These are phyloP conservation scores for Semaprochilodus insignis DNA, from an alignment of 2,797 vertebrate species.

Conservation along the genomic window DNA sequence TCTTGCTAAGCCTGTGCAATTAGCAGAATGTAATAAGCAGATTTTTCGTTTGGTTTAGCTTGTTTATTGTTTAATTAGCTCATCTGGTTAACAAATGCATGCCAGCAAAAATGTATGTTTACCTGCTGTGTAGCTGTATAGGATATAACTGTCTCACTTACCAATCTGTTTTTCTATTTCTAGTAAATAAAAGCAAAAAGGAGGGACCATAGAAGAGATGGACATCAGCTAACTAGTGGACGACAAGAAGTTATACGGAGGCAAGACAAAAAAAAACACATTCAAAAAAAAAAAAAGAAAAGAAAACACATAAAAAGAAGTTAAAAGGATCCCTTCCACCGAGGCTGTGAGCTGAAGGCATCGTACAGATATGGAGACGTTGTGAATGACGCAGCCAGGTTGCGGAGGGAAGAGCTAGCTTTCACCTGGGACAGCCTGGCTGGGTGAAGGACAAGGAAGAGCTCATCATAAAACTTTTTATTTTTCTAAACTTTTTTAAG, in stretches of 20 bases:
- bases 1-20: constrained; percentile 35
- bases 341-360: constrained; percentile 68
- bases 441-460: constrained; percentile 70
- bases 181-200: constrained; percentile 78
- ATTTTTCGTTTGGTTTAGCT: constrained; percentile 45
- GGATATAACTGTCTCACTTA: constrained; percentile 56
- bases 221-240: constrained; percentile 72
- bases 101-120: background rate
- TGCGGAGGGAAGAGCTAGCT: constrained; percentile 59
- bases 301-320: constrained; percentile 66
- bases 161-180: constrained; percentile 70
- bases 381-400: constrained; percentile 67
- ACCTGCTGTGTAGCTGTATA: background rate
- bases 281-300: constrained; percentile 42
- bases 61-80: constrained; percentile 45
- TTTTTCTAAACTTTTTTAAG: constrained; percentile 84
- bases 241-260: constrained; percentile 63
- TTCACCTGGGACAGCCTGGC: constrained; percentile 71
- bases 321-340: constrained; percentile 68
- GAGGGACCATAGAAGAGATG: constrained; percentile 69
- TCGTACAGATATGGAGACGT: constrained; percentile 61
- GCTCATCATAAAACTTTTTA: constrained; percentile 82
- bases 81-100: constrained; percentile 26
- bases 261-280: constrained; percentile 61
- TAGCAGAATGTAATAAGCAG: constrained; percentile 49